Evolutionary conservation across 2,113 vertebrate species (phyloP).

Genomic region (Siniperca knerii): DNA sequence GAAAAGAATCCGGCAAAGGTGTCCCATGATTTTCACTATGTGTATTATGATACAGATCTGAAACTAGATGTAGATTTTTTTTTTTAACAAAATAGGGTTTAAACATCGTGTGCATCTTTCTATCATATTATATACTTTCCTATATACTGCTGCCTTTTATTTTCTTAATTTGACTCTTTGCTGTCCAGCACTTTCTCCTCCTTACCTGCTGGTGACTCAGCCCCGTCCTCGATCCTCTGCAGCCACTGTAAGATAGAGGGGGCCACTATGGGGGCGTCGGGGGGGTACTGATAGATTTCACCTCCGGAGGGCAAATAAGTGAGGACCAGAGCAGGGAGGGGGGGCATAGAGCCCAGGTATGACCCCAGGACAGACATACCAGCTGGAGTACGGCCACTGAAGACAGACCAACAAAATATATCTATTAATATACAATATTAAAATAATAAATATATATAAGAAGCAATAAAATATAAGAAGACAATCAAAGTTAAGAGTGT

Average conservation of each 20-base stretch:
- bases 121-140: neutral
- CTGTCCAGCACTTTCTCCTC: conserved; percentile 1
- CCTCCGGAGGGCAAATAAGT: conserved; percentile 83
- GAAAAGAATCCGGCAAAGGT: no score
- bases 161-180: neutral
- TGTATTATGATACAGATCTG: no score
- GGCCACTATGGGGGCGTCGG: conserved; percentile 81
- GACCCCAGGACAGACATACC: conserved; percentile 86
- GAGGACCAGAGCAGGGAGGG: conserved; percentile 88
- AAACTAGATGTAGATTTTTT: neutral
- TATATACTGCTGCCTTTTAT: neutral
- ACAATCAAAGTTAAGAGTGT: neutral
- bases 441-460: neutral
- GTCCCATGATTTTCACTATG: no score
- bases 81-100: neutral
- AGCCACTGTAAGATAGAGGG: conserved; percentile 88
- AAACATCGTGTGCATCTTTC: neutral
- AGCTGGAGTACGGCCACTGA: conserved; percentile 90
- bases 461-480: neutral
- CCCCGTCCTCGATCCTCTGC: conserved; percentile 83
- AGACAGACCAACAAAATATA: conserved; percentile 8
- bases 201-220: conserved; percentile 89
- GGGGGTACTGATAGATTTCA: conserved; percentile 90
- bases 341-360: conserved; percentile 85
- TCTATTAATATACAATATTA: neutral